phyloP scores from a whole-genome alignment of 2,888 invertebrate species.

The Rhyacophila evoluta region DNA sequence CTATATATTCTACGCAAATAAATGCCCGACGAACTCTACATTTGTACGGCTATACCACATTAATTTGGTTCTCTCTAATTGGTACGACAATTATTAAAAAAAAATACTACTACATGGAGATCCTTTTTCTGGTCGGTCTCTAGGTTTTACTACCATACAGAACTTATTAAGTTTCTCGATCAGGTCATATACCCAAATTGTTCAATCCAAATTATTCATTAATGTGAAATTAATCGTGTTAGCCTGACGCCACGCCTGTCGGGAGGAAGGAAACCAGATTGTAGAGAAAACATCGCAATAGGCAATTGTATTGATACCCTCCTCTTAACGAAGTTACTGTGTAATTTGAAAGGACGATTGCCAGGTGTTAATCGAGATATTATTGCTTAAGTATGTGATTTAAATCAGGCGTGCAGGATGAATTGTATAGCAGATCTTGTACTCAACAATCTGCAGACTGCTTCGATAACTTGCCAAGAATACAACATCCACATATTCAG shows the following conservation, averaged over 20 bases:
- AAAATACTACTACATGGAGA: no score
- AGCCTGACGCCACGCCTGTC: not conserved
- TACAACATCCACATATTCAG: not conserved
- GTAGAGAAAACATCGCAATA: not conserved
- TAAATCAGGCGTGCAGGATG: conserved; percentile 4
- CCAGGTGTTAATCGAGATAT: conserved; percentile 24
- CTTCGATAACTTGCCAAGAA: not conserved
- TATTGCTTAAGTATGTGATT: conserved; percentile 15
- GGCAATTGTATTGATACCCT: conserved; percentile 22
- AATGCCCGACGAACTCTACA: no score
- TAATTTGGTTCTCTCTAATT: no score
- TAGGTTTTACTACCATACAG: no score
- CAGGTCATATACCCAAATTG: no score
- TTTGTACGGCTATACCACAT: no score
- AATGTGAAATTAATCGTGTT: no score
- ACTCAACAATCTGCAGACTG: not conserved
- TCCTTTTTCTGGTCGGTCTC: no score
- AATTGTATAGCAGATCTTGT: not conserved
- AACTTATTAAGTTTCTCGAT: no score
- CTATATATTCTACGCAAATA: no score
- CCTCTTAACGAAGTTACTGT: conserved; percentile 22
- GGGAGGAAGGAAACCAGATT: not conserved
- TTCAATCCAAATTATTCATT: no score
- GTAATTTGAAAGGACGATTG: conserved; percentile 14
- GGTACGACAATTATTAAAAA: no score